A percentile compares a stretch with the other conserved stretches of the same genome.
Evolutionary conservation across 2,113 vertebrate genomes (phyloP).

Genomic region (Electrona antarctica): DNA sequence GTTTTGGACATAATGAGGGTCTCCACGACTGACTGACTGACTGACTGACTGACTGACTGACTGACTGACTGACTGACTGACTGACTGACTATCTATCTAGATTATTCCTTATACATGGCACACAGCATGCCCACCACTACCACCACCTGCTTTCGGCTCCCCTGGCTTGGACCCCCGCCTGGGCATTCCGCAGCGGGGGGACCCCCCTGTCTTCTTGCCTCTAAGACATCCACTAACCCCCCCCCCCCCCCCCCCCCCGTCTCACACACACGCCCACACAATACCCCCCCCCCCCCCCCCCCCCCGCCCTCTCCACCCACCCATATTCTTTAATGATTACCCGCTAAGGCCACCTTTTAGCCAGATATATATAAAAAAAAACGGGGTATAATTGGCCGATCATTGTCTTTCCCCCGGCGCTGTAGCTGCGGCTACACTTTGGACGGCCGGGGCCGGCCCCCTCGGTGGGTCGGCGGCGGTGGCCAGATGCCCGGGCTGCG

Average conservation of each 20-base stretch:
- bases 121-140: too few species aligned
- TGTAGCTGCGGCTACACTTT: not conserved
- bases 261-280: slow-evolving; percentile 1
- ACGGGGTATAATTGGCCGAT: slow-evolving; percentile 73
- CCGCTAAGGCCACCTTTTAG: slow-evolving; percentile 57
- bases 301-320: not conserved
- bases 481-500: slow-evolving; percentile 82
- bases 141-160: slow-evolving; percentile 4
- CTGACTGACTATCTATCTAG: too few species aligned
- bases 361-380: slow-evolving; percentile 70
- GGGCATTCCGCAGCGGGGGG: slow-evolving; percentile 33
- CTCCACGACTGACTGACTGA: too few species aligned
- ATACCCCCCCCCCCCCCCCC: not conserved
- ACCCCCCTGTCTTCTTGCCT: too few species aligned
- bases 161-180: slow-evolving; percentile 25
- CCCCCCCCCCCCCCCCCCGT: not conserved
- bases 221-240: not conserved
- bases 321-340: slow-evolving; percentile 67
- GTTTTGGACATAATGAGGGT: too few species aligned
- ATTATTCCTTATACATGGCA: too few species aligned
- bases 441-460: slow-evolving; percentile 1
- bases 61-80: too few species aligned
- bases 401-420: slow-evolving; percentile 64
- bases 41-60: too few species aligned
- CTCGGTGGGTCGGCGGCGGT: slow-evolving; percentile 70